phyloP scores from a whole-genome alignment of 2,797 vertebrate genomes.

The Hippopotamyrus pictus region DNA sequence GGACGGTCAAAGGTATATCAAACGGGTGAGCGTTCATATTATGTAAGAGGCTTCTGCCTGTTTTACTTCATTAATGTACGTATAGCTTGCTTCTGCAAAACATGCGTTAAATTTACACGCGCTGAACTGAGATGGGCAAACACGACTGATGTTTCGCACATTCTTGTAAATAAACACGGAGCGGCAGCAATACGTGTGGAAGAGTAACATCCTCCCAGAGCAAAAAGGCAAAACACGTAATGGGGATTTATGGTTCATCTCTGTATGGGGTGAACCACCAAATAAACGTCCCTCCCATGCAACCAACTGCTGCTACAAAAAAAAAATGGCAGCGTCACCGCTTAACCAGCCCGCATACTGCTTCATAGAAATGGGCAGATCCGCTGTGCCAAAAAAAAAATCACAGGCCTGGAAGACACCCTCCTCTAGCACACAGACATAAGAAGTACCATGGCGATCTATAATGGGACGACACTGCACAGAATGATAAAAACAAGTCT shows the following conservation, averaged over 20 bases:
- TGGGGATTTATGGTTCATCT: not conserved
- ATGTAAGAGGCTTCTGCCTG: not conserved
- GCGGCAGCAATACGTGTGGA: not conserved
- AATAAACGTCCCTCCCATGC: not conserved
- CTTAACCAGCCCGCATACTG: not conserved
- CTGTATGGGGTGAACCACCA: not conserved
- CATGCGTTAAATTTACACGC: not conserved
- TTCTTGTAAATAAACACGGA: not conserved
- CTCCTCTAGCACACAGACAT: not conserved
- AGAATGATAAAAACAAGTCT: not conserved
- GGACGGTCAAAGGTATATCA: not conserved
- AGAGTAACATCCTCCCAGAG: not conserved
- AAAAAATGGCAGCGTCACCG: not conserved
- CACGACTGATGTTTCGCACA: not conserved
- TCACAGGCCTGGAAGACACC: not conserved
- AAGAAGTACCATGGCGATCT: not conserved
- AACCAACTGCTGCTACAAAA: not conserved
- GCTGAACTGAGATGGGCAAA: not conserved
- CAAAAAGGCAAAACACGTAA: not conserved
- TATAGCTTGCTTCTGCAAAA: not conserved
- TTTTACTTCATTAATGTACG: not conserved
- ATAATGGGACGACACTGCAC: not conserved
- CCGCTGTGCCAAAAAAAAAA: not conserved
- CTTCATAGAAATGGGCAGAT: not conserved
- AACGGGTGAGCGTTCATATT: not conserved